Base-by-base conservation (phyloP, 1,140 invertebrate genomes). In the Tetraneura akinire region DNA sequence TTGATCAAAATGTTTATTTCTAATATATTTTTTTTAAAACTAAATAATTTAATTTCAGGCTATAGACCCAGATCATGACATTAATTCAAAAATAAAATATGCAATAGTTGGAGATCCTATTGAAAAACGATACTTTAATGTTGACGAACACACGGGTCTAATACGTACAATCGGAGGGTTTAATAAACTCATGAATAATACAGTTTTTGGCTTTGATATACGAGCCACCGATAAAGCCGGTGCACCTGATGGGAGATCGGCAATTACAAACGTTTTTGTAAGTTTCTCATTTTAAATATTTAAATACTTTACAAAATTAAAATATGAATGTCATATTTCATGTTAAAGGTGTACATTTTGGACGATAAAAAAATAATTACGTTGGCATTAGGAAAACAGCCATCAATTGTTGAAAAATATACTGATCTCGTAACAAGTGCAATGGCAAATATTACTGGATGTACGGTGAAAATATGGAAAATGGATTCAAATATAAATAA, bases 191-290 rank as follows among this genome's bases (percentile, higher is more conserved):
- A 4, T 26, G 4, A 78, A 78, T 5, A 47, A 62, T 9, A 60
- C 89, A 81, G 91, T 94, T 51, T 94, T 92, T 83, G 92, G 92
- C 4, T 94, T 95, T 83, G 93, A 95, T 86, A 93, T 95, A n/a
- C 93, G 93, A 86, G 94, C 93, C 6, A 94, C 92, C 0, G 94
- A 96, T 84, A 89, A 90, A 80, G 84, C 87, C 62, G 94, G 94
- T 0, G 90, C 91, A 51, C 90, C 93, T 82, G 91, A 92, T 84
- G 93, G 93, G 0, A 89, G 89, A 80, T 94, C 92, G 32, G 90
- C 92, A 29, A 93, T 94, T 68, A 91, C 91, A 60, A 94, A 94
- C 84, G 92, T 95, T 81, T 93, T 94, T 85, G 93, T 94, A 85
- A 91, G 91, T 90, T 37, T 80, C 3, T 37, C 32, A 37, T 37